Conservation (phyloP, 2,797 vertebrate genomes). For the Bradypodion ventrale region DNA sequence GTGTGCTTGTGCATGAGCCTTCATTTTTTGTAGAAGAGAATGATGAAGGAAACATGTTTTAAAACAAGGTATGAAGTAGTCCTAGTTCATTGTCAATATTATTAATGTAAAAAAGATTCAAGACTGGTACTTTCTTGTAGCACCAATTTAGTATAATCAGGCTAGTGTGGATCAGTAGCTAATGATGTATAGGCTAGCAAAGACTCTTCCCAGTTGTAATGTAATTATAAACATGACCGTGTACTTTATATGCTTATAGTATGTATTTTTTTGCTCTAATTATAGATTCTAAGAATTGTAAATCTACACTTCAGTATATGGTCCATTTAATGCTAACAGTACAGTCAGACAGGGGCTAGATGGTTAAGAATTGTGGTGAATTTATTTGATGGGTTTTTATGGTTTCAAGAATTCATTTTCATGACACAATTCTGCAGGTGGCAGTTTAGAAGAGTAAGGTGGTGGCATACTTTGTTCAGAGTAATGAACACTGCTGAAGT, state of each 20-base stretch:
- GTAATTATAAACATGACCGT: neutral
- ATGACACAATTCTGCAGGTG: constrained; percentile 9
- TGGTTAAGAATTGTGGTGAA: neutral
- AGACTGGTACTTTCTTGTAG: no score
- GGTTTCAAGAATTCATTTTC: constrained; percentile 1
- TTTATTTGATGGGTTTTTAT: constrained; percentile 26
- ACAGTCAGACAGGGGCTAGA: neutral
- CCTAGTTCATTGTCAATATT: neutral
- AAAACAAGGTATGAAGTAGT: neutral
- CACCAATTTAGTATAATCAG: neutral
- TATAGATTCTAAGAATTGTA: neutral
- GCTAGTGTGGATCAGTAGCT: neutral
- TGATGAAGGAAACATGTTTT: neutral
- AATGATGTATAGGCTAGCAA: no score
- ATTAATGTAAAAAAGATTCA: neutral
- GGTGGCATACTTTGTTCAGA: constrained; percentile 22
- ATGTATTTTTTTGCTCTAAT: neutral
- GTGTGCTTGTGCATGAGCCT: neutral
- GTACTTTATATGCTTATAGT: neutral
- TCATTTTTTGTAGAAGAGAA: neutral
- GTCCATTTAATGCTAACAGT: neutral
- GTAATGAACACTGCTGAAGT: constrained; percentile 29
- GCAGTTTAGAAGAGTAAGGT: neutral
- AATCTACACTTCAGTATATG: neutral
- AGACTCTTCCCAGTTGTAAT: neutral